Base-by-base conservation (phyloP, 2,113 vertebrate genomes). In the Podocnemis expansa region DNA sequence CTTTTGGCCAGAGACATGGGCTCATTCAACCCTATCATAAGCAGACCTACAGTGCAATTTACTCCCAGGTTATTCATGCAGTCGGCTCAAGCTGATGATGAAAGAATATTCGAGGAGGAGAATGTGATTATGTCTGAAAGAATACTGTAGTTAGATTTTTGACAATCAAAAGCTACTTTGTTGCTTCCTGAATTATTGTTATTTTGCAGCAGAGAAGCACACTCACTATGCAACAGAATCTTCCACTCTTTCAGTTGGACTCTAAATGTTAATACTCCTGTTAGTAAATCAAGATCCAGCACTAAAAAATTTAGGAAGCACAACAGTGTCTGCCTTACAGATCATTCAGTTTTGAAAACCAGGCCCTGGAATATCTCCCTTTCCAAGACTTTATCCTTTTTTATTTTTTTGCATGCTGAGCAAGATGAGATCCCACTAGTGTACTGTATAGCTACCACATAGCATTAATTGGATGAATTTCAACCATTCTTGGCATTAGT, bases 281-380 rank as follows among this genome's bases (percentile, higher is more conserved):
- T 85, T 85, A 85, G 47, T 76, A 85, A 90, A 54, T 79, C 6
- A 85, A 93, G 82, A 91, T 82, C 60, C 63, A 87, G 5, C 34
- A 89, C 29, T 85, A 91, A 91, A 80, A 79, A 52, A 4, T 94
- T 90, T 91, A 94, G 51, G 43, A 93, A 91, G 82, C 70, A 54
- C 47, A 54, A 38, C 49, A 38, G 34, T 91, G 38, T 81, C 80
- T 91, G 73, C 67, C 78, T 82, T 85, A 47, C 73, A 89, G 75
- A 78, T 63, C 80, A 54, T 94, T 95, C 90, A 89, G 89, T 96
- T 87, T 91, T 45, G 38, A 70, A 95, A 96, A 95, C 80, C 91
- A 82, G 56, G 45, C 58, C 29, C 63, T 84, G n/a, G 25, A 96
- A 91, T 89, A 95, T 78, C 78, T 85, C 89, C 52, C 73, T 88